Conservation (phyloP, 2,113 vertebrate species). For the Bolborhynchus lineola region DNA sequence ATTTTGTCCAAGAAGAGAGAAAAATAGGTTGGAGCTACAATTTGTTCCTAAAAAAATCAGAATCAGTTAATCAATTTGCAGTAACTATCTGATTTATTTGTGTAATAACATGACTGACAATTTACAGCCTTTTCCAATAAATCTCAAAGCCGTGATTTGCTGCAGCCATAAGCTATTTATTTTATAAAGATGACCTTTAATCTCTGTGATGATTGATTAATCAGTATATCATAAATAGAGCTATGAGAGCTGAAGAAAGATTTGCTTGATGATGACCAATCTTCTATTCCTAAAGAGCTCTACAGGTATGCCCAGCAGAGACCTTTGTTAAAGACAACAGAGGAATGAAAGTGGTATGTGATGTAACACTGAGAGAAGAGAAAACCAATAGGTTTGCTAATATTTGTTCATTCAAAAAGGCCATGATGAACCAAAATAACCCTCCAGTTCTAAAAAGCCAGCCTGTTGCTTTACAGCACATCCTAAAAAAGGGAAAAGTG, state of each 20-base stretch:
- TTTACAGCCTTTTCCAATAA: conserved; percentile 71
- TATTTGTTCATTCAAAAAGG: conserved; percentile 6
- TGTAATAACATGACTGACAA: conserved; percentile 72
- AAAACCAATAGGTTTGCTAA: neutral
- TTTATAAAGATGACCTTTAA: conserved; percentile 70
- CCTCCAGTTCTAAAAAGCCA: neutral
- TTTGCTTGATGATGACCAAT: neutral
- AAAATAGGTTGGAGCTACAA: conserved; percentile 62
- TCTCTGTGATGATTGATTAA: conserved; percentile 71
- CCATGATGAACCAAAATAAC: neutral
- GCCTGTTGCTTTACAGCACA: neutral
- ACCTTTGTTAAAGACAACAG: neutral
- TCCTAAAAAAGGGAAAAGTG: neutral
- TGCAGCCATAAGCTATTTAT: conserved; percentile 58
- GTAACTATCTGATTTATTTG: conserved; percentile 74
- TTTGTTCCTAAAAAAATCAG: conserved; percentile 58
- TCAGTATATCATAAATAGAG: conserved; percentile 67
- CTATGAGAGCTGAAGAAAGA: conserved; percentile 1
- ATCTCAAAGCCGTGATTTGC: conserved; percentile 69
- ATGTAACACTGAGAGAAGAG: neutral
- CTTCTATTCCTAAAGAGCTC: conserved; percentile 10
- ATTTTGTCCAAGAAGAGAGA: conserved; percentile 50
- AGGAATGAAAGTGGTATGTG: neutral
- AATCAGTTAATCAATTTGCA: conserved; percentile 73
- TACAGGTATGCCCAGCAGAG: neutral